phyloP scores from a whole-genome alignment of 2,797 vertebrate species.

The Brachyrhaphis roseni region DNA sequence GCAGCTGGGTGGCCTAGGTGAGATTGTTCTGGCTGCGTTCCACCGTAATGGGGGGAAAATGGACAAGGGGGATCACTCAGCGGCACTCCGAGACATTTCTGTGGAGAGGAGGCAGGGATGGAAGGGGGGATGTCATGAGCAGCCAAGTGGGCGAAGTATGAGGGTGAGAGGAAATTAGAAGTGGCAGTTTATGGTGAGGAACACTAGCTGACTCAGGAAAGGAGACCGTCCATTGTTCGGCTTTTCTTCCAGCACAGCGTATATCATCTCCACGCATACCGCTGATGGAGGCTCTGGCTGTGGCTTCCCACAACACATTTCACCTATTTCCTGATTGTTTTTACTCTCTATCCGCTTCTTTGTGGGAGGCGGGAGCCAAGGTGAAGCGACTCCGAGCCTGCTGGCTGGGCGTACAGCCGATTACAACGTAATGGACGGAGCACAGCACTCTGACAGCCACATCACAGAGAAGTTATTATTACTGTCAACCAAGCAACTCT shows the following conservation, averaged over 20 bases:
- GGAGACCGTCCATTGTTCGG: constrained; percentile 56
- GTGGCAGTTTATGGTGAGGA: constrained; percentile 68
- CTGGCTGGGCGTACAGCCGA: constrained; percentile 42
- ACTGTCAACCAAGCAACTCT: constrained; percentile 16
- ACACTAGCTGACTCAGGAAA: constrained; percentile 67
- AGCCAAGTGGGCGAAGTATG: constrained; percentile 57
- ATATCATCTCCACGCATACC: constrained; percentile 56
- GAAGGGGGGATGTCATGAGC: constrained; percentile 18
- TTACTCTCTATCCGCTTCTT: constrained; percentile 21
- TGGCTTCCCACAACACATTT: constrained; percentile 43
- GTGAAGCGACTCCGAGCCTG: constrained; percentile 38
- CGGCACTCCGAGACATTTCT: constrained; percentile 25
- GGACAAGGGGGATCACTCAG: constrained; percentile 34
- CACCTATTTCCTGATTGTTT: constrained; percentile 60
- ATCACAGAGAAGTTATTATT: constrained; percentile 25
- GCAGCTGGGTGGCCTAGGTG: constrained; percentile 11
- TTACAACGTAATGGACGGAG: constrained; percentile 51
- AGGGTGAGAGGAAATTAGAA: constrained; percentile 57
- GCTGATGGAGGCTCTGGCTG: constrained; percentile 64
- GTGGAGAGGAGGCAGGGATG: background rate
- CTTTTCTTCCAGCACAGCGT: constrained; percentile 40
- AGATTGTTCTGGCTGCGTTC: constrained; percentile 30
- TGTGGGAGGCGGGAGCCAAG: constrained; percentile 30
- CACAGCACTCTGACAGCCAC: constrained; percentile 29
- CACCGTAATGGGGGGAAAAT: constrained; percentile 2